Evolutionary conservation across 2,113 vertebrate species (phyloP).

Genomic region (Perccottus glenii): DNA sequence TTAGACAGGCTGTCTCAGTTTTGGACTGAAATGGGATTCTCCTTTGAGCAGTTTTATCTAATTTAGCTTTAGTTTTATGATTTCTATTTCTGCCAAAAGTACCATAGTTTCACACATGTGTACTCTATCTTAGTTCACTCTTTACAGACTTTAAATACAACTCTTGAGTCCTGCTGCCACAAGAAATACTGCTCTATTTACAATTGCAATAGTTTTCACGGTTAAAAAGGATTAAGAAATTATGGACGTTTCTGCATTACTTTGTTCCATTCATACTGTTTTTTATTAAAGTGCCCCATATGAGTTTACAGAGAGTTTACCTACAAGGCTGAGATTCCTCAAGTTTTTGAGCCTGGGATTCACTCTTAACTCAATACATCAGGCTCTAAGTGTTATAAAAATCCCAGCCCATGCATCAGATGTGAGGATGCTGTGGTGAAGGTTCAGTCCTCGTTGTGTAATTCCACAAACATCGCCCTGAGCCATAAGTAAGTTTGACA

Average conservation of each 20-base stretch:
- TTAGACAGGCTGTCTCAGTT: too few species aligned
- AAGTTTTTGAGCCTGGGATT: conserved; percentile 12
- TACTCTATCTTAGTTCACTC: too few species aligned
- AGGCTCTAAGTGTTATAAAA: conserved; percentile 18
- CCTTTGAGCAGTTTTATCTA: too few species aligned
- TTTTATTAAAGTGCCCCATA: conserved; percentile 11
- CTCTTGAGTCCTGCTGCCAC: too few species aligned
- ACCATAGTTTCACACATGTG: too few species aligned
- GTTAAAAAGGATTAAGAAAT: too few species aligned
- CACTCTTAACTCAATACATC: conserved; percentile 17
- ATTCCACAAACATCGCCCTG: background rate
- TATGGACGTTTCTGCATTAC: background rate
- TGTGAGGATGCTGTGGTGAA: background rate
- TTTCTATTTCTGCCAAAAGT: too few species aligned
- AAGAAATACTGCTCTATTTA: too few species aligned
- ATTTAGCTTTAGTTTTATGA: too few species aligned
- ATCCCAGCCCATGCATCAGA: background rate
- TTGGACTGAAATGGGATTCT: too few species aligned
- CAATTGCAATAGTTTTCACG: too few species aligned
- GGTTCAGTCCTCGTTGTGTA: conserved; percentile 19
- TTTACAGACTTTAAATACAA: too few species aligned
- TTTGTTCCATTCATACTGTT: conserved; percentile 4
- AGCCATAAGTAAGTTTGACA: conserved; percentile 22
- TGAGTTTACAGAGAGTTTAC: conserved; percentile 19
- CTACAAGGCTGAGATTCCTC: conserved; percentile 32